phyloP scores from a whole-genome alignment of 1,140 invertebrate genomes.

The Eulimnadia texana region DNA sequence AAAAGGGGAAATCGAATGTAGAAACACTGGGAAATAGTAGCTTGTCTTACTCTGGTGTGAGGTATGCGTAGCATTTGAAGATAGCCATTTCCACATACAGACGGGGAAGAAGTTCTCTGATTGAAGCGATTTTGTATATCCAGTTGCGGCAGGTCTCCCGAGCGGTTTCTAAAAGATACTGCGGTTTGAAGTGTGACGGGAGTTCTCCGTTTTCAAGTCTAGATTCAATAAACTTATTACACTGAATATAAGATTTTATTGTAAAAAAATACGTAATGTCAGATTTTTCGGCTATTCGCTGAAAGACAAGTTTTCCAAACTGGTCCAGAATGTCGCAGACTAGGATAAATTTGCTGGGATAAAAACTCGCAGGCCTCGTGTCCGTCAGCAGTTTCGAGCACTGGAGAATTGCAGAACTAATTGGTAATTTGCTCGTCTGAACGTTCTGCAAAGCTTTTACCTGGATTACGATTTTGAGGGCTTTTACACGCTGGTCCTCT shows the following conservation, averaged over 20 bases:
- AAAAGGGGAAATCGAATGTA: too few species aligned
- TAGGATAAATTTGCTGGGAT: conserved; percentile 94
- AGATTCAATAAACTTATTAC: not conserved
- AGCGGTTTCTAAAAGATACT: conserved; percentile 68
- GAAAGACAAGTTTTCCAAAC: conserved; percentile 84
- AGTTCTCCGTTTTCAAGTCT: conserved; percentile 7
- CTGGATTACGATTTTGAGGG: conserved; percentile 89
- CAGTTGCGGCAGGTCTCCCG: conserved; percentile 96
- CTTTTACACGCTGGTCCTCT: conserved; percentile 83
- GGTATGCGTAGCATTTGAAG: conserved; percentile 77
- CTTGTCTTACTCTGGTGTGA: conserved; percentile 50
- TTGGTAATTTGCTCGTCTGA: conserved; percentile 7
- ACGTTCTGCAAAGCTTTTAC: conserved; percentile 26
- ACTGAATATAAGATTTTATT: not conserved
- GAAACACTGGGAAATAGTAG: too few species aligned
- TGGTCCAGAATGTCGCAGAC: conserved; percentile 90
- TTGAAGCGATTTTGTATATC: conserved; percentile 97
- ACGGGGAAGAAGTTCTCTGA: conserved; percentile 84
- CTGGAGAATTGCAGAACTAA: conserved; percentile 34
- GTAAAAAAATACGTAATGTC: conserved; percentile 27
- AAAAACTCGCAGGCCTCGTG: conserved; percentile 77
- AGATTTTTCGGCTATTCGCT: conserved; percentile 66
- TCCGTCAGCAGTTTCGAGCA: conserved; percentile 85
- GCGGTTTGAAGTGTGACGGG: conserved; percentile 31
- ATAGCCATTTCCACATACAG: conserved; percentile 89